Conservation (phyloP, 2,797 vertebrate species). For the Ficedula albicollis region DNA sequence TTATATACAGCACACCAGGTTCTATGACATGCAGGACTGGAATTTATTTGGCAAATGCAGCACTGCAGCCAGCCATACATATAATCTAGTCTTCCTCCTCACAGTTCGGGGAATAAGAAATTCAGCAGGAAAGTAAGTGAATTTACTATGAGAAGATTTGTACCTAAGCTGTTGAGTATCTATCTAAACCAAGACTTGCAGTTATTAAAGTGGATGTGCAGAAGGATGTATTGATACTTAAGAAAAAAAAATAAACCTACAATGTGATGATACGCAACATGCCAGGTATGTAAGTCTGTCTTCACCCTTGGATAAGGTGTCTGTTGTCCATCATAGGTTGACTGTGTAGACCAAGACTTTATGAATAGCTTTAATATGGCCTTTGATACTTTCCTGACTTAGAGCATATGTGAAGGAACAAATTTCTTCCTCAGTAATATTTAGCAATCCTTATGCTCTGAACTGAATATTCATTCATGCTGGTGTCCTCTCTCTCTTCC, state of each 20-base stretch:
- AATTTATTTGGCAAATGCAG: neutral
- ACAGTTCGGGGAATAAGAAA: neutral
- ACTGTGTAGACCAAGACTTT: neutral
- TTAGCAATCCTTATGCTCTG: neutral
- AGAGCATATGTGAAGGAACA: neutral
- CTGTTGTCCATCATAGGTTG: neutral
- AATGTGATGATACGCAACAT: neutral
- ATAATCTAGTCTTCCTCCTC: neutral
- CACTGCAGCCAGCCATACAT: neutral
- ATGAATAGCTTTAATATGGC: neutral
- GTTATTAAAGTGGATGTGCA: neutral
- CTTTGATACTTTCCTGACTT: neutral
- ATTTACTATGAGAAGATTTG: neutral
- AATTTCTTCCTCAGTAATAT: neutral
- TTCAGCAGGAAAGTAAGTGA: neutral
- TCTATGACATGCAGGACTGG: neutral
- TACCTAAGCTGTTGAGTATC: neutral
- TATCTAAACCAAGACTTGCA: neutral
- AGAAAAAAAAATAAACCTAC: neutral
- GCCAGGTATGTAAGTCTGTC: neutral
- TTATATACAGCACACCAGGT: neutral
- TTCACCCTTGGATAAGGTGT: neutral
- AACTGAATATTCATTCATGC: neutral
- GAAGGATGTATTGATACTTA: neutral
- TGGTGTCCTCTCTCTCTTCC: neutral